A percentile compares a stretch with the other conserved stretches of the same genome.
phyloP scores from a whole-genome alignment of 2,888 invertebrate genomes.

The Camptogramma bilineatum region DNA sequence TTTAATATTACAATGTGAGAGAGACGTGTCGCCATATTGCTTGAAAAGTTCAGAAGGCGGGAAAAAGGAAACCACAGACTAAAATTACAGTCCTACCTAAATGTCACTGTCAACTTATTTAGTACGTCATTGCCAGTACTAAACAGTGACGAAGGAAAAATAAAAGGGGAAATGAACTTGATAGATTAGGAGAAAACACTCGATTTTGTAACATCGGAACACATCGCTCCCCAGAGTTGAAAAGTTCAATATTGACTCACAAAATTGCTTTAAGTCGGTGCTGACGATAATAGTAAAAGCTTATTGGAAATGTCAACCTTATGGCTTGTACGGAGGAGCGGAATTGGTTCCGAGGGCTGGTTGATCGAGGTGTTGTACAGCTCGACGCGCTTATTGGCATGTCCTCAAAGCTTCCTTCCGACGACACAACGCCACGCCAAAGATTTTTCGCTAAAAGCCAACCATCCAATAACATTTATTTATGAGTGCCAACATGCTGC shows the following conservation, averaged over 20 bases:
- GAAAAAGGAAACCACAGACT: no score
- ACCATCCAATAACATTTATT: slow-evolving; percentile 54
- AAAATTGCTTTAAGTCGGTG: slow-evolving; percentile 81
- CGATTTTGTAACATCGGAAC: slow-evolving; percentile 70
- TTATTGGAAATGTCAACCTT: slow-evolving; percentile 75
- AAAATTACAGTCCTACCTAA: no score
- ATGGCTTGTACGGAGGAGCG: slow-evolving; percentile 59
- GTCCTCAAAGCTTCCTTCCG: slow-evolving; percentile 80
- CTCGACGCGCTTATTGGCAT: slow-evolving; percentile 77
- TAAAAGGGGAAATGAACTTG: slow-evolving; percentile 44
- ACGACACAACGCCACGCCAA: slow-evolving; percentile 45
- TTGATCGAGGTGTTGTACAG: slow-evolving; percentile 73
- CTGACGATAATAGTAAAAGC: slow-evolving; percentile 70
- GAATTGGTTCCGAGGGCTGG: slow-evolving; percentile 64
- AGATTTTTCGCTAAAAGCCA: slow-evolving; percentile 66
- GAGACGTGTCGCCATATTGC: no score
- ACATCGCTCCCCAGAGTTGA: slow-evolving; percentile 74
- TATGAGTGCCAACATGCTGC: slow-evolving; percentile 35
- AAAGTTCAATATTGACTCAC: slow-evolving; percentile 82
- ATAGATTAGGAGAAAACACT: slow-evolving; percentile 50
- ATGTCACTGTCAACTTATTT: no score
- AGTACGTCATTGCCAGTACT: no score
- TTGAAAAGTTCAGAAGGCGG: no score
- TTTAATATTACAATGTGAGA: no score
- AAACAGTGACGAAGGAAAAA: slow-evolving; percentile 43